A percentile compares a stretch with the other conserved stretches of the same genome.
phyloP scores from a whole-genome alignment of 2,888 invertebrate genomes.

The Stegana nigrithorax region DNA sequence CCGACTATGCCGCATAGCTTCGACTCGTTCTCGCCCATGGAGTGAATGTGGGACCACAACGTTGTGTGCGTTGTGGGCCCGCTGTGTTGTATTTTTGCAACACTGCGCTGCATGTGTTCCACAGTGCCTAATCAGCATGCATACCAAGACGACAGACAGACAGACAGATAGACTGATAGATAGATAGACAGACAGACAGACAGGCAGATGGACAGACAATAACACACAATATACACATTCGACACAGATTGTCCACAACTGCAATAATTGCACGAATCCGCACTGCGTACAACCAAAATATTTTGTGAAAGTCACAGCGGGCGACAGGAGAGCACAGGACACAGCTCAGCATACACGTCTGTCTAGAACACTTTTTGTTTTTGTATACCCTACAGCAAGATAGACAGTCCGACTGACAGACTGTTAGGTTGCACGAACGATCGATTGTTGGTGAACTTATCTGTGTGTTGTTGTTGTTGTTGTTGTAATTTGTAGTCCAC shows the following conservation, averaged over 20 bases:
- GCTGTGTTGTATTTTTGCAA: conserved; percentile 48
- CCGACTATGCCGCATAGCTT: conserved; percentile 31
- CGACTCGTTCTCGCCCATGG: conserved; percentile 34
- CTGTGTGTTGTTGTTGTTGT: conserved; percentile 27
- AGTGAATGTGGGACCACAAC: too few relatives aligned
- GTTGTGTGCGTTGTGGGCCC: conserved; percentile 1
- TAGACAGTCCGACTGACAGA: conserved; percentile 9
- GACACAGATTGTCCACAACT: conserved; percentile 50
- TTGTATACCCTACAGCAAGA: conserved; percentile 16
- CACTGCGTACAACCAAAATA: conserved; percentile 66
- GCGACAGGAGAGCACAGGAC: conserved; percentile 15
- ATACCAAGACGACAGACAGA: too few relatives aligned
- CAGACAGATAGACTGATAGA: too few relatives aligned
- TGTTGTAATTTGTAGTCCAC: conserved; percentile 57
- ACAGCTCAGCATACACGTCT: conserved; percentile 14
- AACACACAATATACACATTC: conserved; percentile 40
- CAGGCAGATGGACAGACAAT: too few relatives aligned
- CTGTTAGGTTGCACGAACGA: conserved; percentile 22
- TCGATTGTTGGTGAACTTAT: conserved; percentile 31
- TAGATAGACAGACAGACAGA: too few relatives aligned
- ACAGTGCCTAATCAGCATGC: conserved; percentile 15
- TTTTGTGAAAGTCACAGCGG: conserved; percentile 67
- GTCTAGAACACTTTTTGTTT: conserved; percentile 39
- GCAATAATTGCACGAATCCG: conserved; percentile 54
- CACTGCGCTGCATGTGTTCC: conserved; percentile 46